Conservation (phyloP, 2,888 invertebrate genomes). For the Limnephilus rhombicus region DNA sequence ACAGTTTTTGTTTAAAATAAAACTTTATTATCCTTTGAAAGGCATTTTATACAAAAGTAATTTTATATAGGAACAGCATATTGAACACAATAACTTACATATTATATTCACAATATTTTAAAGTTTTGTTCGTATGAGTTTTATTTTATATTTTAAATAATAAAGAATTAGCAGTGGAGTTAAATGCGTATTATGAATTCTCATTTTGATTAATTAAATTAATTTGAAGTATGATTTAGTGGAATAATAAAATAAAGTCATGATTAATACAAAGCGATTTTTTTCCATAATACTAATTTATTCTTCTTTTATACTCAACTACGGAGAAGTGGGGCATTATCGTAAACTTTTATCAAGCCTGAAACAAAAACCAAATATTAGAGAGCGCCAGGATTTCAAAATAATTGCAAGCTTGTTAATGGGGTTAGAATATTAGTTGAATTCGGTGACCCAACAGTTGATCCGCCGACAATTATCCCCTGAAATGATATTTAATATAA, state of each 20-base stretch:
- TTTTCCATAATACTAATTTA: conserved; percentile 31
- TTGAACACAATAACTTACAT: conserved; percentile 3
- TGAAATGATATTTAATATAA: no score
- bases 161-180: conserved; percentile 38
- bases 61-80: conserved; percentile 53
- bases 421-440: not conserved
- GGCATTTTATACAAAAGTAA: conserved; percentile 40
- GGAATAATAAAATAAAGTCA: conserved; percentile 15
- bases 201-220: conserved; percentile 38
- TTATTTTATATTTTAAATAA: conserved; percentile 2
- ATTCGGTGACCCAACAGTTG: no score
- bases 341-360: conserved; percentile 62
- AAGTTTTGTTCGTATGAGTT: conserved; percentile 9
- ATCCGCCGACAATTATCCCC: no score
- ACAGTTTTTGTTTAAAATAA: conserved; percentile 38
- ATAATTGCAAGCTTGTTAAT: not conserved
- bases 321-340: conserved; percentile 39
- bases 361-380: conserved; percentile 60
- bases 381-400: conserved; percentile 6
- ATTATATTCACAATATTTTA: conserved; percentile 31
- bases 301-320: conserved; percentile 33
- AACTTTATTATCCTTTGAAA: conserved; percentile 16
- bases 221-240: conserved; percentile 47
- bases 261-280: conserved; percentile 45
- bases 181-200: conserved; percentile 35